phyloP scores from a whole-genome alignment of 2,113 vertebrate genomes.

The Pimephales promelas region DNA sequence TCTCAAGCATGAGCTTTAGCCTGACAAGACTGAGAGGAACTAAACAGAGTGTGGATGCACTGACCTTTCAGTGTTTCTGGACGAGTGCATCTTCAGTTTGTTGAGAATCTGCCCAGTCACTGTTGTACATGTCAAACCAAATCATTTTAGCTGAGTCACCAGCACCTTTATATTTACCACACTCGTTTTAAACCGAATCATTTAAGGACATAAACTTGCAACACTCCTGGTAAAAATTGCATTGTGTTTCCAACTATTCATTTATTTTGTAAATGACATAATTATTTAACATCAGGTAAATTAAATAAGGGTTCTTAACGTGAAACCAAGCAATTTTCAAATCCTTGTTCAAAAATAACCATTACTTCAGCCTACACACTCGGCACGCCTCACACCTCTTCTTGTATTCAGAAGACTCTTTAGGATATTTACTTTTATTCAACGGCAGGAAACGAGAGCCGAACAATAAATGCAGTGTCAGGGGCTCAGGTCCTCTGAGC shows the following conservation, averaged over 20 bases:
- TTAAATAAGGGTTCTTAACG: neutral
- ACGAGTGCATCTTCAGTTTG: conserved; percentile 44
- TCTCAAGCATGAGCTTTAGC: conserved; percentile 46
- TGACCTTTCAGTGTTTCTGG: conserved; percentile 57
- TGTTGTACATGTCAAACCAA: conserved; percentile 36
- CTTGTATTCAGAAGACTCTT: neutral
- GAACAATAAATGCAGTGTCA: conserved; percentile 34
- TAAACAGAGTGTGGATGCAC: conserved; percentile 45
- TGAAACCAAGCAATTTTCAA: neutral
- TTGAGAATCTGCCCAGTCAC: conserved; percentile 28
- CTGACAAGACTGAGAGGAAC: conserved; percentile 30
- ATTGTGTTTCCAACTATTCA: neutral
- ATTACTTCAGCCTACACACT: neutral
- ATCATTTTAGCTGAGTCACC: conserved; percentile 18
- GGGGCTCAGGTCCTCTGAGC: conserved; percentile 18
- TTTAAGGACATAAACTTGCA: neutral
- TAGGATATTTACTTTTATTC: conserved; percentile 36
- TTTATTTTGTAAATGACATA: neutral
- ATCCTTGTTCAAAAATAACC: neutral
- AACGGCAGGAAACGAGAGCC: conserved; percentile 39
- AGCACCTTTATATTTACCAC: conserved; percentile 37
- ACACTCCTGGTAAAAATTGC: neutral
- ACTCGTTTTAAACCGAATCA: neutral
- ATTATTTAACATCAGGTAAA: neutral
- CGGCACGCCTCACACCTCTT: neutral